These are phyloP conservation scores for Apostichopus leukothele DNA, from an alignment of 53 echinoderm and acorn worm genomes.

Conservation along the genomic window DNA sequence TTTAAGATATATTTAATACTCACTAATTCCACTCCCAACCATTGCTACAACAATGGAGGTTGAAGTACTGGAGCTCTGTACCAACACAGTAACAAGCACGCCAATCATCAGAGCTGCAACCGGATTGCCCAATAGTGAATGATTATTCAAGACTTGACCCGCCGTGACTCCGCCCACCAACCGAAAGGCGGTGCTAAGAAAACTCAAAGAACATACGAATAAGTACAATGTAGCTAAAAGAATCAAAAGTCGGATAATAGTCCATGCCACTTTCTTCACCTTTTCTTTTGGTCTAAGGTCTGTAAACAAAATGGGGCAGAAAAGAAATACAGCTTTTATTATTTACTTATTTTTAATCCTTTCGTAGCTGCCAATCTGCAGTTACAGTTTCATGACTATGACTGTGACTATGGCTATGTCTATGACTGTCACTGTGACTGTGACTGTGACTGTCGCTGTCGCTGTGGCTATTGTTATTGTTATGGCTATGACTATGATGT, in stretches of 20 bases:
- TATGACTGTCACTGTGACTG: too few species aligned
- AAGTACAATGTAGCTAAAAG: constrained; percentile 78
- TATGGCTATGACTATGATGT: too few species aligned
- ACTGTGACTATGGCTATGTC: too few species aligned
- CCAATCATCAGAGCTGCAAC: constrained; percentile 92
- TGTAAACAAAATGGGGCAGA: constrained; percentile 33
- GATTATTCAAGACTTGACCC: constrained; percentile 74
- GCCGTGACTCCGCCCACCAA: constrained; percentile 80
- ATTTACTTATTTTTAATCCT: too few species aligned
- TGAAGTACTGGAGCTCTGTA: constrained; percentile 93
- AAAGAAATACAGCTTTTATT: neutral
- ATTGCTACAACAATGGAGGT: constrained; percentile 91
- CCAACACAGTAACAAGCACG: constrained; percentile 86
- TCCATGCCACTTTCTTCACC: neutral
- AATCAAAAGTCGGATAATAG: constrained; percentile 50
- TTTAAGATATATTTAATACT: constrained; percentile 1
- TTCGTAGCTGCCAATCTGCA: too few species aligned
- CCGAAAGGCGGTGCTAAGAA: constrained; percentile 90
- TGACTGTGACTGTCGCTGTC: too few species aligned
- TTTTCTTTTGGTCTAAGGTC: constrained; percentile 29
- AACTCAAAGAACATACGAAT: constrained; percentile 90
- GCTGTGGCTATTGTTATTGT: too few species aligned
- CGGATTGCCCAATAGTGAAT: constrained; percentile 68
- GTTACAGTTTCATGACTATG: too few species aligned
- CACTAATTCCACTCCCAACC: constrained; percentile 76